phyloP scores from a whole-genome alignment of 2,888 invertebrate species.

The Colletes collaris region DNA sequence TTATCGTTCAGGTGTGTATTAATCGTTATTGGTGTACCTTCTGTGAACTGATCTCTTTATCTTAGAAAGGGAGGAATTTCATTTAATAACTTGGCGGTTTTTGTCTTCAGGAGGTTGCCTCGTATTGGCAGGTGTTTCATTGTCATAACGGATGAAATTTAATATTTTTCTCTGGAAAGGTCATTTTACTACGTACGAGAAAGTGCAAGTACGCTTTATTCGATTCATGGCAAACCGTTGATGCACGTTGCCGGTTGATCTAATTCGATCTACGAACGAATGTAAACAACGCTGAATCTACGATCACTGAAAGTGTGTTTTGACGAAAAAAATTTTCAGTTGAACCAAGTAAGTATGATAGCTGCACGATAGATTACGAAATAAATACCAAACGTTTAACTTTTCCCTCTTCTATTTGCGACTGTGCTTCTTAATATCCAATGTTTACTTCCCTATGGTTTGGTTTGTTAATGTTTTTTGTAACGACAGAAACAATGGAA shows the following conservation, averaged over 20 bases:
- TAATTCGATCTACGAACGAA: conserved; percentile 4
- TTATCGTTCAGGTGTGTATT: conserved; percentile 3
- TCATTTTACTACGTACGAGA: conserved; percentile 34
- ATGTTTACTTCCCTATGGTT: not conserved
- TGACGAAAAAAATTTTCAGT: conserved; percentile 27
- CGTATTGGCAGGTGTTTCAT: conserved; percentile 57
- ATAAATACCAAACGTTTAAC: not conserved
- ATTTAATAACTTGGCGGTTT: not conserved
- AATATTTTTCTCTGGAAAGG: conserved; percentile 59
- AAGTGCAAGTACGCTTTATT: conserved; percentile 3
- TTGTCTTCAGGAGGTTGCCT: conserved; percentile 15
- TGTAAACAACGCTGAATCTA: conserved; percentile 15
- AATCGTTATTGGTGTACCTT: conserved; percentile 4
- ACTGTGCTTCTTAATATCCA: not conserved
- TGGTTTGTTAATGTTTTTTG: not conserved
- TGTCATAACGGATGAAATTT: conserved; percentile 58
- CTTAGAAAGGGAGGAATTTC: not conserved
- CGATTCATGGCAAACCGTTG: not conserved
- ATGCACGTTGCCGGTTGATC: not conserved
- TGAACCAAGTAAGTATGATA: conserved; percentile 33
- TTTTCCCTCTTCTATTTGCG: not conserved
- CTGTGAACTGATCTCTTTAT: not conserved
- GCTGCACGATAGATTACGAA: not conserved
- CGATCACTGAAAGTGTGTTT: conserved; percentile 17
- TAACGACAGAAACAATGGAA: not conserved